Base-by-base conservation (phyloP, 23 tunicate species). In the Halocynthia roretzi region DNA sequence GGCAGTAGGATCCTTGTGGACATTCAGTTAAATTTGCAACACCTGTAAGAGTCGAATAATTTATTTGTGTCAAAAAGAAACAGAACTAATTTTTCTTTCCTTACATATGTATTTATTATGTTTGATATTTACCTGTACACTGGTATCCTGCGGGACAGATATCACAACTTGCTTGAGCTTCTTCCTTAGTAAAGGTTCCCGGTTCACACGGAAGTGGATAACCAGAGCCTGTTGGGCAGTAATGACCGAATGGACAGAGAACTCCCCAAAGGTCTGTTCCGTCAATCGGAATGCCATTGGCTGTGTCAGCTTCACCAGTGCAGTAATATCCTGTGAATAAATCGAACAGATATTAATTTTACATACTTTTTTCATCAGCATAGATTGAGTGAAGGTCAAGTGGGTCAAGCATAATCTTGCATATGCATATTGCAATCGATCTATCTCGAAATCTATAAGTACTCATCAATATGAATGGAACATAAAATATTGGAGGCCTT, bases 1-100 rank as follows among this genome's bases (percentile, higher is more conserved):
- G 95, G 72, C 99, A 94, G 56, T 94, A 87, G 70, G 21, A 57
- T 7, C 99, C 99, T 21, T 8, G 55, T 52, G 95, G 85, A 58
- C 99, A 94, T 0, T 44, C 58, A 10, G 68, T 77, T 10, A 49
- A 49, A 54, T 81, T 75, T 51, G 80, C 61, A 14, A 19, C 52
- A 55, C 97, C 97, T 87, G 76, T 48, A 18, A 68, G 44, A 68
- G 72, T 22, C n/a, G 31, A 19, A 68, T 68, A 22, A 68, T 58
- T 58, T 15, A 58, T 58, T n/a, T 58, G 63, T n/a, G 63, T 58
- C 15, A 58, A 58, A 58, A 58, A 31, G 44, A 31, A 0, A 31
- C 44, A 31, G 44, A 31, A 31, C 44, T 31, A 4, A 4, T 31
- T 31, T 31, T 31, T 31, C 1, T n/a, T 31, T 31, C n/a, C 4